A percentile compares a stretch with the other conserved stretches of the same genome.
These are phyloP conservation scores for Papilio polytes DNA, from an alignment of 1,140 invertebrate species.

Conservation along the genomic window DNA sequence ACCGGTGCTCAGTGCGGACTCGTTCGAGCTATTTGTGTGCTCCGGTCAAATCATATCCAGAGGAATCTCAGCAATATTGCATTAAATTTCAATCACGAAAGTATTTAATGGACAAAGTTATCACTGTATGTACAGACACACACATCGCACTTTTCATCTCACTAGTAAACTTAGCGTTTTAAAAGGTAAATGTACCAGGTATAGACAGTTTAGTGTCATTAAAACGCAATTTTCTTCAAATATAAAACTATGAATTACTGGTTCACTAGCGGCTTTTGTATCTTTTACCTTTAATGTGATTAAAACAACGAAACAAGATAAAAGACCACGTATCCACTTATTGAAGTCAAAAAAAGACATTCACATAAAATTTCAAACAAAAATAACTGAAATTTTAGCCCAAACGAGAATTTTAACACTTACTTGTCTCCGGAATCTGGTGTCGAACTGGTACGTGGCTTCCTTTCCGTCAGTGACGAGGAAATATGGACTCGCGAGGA, in stretches of 20 bases:
- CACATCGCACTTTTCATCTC: neutral
- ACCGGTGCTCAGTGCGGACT: neutral
- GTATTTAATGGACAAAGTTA: neutral
- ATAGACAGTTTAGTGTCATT: no score
- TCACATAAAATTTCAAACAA: no score
- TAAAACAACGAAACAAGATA: no score
- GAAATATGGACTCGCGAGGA: constrained; percentile 85
- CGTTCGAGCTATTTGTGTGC: neutral
- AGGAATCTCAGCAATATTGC: neutral
- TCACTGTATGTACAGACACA: neutral
- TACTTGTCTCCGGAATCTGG: constrained; percentile 82
- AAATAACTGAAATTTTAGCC: neutral
- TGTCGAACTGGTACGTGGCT: constrained; percentile 86
- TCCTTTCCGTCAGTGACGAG: constrained; percentile 84
- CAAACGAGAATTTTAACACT: constrained; percentile 42
- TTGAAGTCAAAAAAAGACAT: no score
- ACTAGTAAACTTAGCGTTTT: no score
- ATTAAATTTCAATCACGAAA: neutral
- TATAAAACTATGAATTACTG: no score
- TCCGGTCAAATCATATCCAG: neutral
- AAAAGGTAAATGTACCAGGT: no score
- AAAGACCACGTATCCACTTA: no score
- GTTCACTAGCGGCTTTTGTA: no score
- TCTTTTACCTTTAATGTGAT: no score
- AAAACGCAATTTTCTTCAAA: no score